Conservation (phyloP, 2,113 vertebrate genomes). For the Cynocephalus volans region DNA sequence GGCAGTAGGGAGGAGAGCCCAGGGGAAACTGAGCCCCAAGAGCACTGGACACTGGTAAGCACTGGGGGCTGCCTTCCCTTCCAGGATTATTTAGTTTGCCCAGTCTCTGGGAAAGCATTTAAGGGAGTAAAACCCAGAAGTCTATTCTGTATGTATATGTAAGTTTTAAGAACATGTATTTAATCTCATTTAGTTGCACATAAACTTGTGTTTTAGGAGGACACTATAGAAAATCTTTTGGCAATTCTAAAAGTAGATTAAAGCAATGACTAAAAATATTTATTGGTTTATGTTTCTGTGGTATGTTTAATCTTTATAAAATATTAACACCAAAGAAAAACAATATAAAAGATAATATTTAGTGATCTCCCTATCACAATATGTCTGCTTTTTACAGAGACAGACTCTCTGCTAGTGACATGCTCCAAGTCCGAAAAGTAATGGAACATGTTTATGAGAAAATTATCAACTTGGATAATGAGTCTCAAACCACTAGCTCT, state of each 20-base stretch:
- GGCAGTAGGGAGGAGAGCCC: neutral
- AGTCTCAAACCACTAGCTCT: conserved; percentile 98
- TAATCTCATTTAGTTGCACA: neutral
- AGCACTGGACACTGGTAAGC: neutral
- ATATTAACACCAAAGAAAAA: neutral
- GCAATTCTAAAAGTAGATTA: neutral
- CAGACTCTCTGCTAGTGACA: conserved; percentile 98
- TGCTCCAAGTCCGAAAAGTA: conserved; percentile 99
- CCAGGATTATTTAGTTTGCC: neutral
- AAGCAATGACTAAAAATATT: neutral
- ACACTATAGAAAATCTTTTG: neutral
- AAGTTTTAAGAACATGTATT: neutral
- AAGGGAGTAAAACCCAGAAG: neutral
- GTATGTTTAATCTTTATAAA: conserved; percentile 12
- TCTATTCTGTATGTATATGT: neutral
- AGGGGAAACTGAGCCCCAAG: neutral
- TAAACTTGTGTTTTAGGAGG: neutral
- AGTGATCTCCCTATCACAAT: neutral
- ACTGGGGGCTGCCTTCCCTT: neutral
- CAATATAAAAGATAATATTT: neutral
- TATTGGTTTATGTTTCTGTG: neutral
- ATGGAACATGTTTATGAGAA: conserved; percentile 99
- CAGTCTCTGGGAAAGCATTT: neutral
- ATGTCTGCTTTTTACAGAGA: conserved; percentile 89
- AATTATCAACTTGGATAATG: conserved; percentile 98